Evolutionary conservation across 2,888 invertebrate genomes (phyloP).

Genomic region (Mongoloraphidia duomilia): DNA sequence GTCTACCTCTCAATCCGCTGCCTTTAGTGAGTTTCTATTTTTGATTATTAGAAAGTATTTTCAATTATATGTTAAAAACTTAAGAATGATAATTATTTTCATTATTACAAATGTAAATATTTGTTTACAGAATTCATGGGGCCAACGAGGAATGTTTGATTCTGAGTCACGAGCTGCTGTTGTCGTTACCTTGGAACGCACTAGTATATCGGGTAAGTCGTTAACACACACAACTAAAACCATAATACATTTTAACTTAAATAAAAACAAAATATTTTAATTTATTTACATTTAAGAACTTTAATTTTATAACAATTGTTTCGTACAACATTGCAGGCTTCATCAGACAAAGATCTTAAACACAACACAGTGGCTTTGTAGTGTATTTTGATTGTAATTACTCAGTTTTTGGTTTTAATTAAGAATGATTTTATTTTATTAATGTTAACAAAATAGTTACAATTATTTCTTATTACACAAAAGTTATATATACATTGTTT

Average conservation of each 20-base stretch:
- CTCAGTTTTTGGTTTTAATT: too few species aligned
- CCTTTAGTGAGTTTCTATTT: constrained; percentile 38
- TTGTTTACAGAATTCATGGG: constrained; percentile 39
- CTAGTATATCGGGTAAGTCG: constrained; percentile 57
- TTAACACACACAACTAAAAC: neutral
- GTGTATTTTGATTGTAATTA: too few species aligned
- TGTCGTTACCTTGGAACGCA: constrained; percentile 89
- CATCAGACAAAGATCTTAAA: too few species aligned
- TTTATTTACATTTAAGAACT: too few species aligned
- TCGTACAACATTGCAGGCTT: too few species aligned
- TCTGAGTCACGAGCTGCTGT: constrained; percentile 78
- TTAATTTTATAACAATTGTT: too few species aligned
- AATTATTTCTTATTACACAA: too few species aligned
- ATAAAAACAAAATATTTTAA: too few species aligned
- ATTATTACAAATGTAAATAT: constrained; percentile 3
- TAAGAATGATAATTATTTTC: neutral
- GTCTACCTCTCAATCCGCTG: constrained; percentile 75
- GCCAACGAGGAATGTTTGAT: constrained; percentile 51
- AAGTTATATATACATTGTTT: too few species aligned
- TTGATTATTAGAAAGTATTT: neutral
- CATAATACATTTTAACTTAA: neutral
- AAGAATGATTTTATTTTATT: too few species aligned
- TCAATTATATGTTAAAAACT: neutral
- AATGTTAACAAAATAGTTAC: too few species aligned
- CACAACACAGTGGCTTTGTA: too few species aligned